Conservation (phyloP, 2,113 vertebrate genomes). For the Tupaia tana region DNA sequence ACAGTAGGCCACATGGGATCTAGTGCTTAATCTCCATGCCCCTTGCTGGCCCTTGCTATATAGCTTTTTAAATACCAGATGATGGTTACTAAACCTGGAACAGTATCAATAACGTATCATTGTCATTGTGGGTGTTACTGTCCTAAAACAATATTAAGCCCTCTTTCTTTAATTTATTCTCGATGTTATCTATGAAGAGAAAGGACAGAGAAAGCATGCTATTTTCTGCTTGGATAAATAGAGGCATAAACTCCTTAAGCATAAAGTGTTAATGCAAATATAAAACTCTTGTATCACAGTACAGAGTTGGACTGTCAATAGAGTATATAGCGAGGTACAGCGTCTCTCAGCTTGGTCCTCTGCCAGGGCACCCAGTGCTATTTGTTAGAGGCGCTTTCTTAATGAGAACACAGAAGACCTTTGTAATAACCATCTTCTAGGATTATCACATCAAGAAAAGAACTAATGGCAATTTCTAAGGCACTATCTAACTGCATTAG, state of each 20-base stretch:
- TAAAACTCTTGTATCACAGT: neutral
- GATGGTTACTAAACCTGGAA: neutral
- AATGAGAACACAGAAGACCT: constrained; percentile 11
- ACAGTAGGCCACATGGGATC: no score
- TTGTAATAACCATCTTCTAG: constrained; percentile 1
- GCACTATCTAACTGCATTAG: neutral
- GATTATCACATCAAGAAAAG: constrained; percentile 6
- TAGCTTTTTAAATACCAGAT: neutral
- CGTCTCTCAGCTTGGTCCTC: neutral
- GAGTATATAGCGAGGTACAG: neutral
- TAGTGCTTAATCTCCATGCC: no score
- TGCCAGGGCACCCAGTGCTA: neutral
- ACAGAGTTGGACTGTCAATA: neutral
- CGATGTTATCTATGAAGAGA: neutral
- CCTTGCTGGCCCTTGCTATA: no score
- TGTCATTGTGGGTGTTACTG: neutral
- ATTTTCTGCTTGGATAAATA: constrained; percentile 6
- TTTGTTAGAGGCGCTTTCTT: constrained; percentile 19
- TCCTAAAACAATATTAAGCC: neutral
- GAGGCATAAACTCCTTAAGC: neutral
- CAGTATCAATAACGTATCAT: constrained; percentile 21
- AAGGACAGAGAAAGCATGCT: neutral
- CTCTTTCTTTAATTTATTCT: constrained; percentile 21
- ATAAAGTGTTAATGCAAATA: constrained; percentile 2
- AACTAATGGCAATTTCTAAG: constrained; percentile 1